Evolutionary conservation across 2,797 vertebrate species (phyloP).

Genomic region (Scolopax bukidnonensis): DNA sequence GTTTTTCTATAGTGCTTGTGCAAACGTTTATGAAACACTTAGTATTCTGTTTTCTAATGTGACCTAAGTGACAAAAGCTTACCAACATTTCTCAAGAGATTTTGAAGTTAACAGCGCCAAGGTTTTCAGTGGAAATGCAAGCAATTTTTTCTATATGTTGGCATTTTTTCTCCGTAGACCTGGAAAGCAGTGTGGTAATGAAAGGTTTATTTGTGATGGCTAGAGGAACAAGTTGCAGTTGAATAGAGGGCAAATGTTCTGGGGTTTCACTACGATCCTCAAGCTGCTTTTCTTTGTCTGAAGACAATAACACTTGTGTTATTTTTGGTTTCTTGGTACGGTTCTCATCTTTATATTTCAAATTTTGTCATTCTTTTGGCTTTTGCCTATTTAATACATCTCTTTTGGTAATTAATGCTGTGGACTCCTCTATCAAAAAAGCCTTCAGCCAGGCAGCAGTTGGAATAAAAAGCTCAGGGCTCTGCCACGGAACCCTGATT

Average conservation of each 20-base stretch:
- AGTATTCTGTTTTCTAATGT: neutral
- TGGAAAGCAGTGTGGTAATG: neutral
- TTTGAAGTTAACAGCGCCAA: neutral
- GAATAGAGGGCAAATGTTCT: neutral
- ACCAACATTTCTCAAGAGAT: neutral
- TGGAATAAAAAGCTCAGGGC: neutral
- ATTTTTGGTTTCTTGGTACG: neutral
- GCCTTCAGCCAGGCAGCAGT: neutral
- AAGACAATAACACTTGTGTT: neutral
- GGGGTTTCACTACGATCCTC: neutral
- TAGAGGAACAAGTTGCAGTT: neutral
- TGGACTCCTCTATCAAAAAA: neutral
- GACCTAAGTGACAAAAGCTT: neutral
- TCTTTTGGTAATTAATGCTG: neutral
- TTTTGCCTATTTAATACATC: neutral
- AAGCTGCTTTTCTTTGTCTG: neutral
- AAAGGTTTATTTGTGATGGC: neutral
- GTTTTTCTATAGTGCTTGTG: neutral
- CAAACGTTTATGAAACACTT: neutral
- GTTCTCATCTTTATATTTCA: neutral
- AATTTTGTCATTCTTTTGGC: neutral
- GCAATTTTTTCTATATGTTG: neutral
- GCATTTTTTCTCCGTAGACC: neutral
- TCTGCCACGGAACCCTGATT: neutral
- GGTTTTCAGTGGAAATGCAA: neutral